These are phyloP conservation scores for Prosopocoilus inquinatus DNA, from an alignment of 2,888 invertebrate genomes.

Conservation along the genomic window DNA sequence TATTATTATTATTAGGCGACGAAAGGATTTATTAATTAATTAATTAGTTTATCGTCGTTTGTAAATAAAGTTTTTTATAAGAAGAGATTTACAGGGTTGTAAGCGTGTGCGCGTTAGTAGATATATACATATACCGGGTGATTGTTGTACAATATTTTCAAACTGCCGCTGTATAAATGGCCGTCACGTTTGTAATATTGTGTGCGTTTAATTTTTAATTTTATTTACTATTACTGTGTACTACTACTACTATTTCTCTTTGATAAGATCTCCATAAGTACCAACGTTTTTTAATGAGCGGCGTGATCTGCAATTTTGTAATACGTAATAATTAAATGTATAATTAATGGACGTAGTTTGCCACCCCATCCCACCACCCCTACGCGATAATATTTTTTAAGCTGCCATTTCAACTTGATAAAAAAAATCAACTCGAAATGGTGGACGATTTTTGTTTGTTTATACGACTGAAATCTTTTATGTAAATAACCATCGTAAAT, in stretches of 20 bases:
- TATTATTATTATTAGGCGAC: too few species aligned
- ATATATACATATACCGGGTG: conserved; percentile 5
- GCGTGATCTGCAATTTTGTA: conserved; percentile 12
- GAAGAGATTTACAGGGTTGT: conserved; percentile 10
- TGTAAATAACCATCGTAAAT: neutral
- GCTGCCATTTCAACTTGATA: too few species aligned
- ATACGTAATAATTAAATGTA: conserved; percentile 7
- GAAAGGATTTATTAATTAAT: neutral
- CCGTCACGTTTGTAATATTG: neutral
- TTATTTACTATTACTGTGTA: conserved; percentile 25
- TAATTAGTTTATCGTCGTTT: neutral
- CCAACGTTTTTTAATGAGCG: conserved; percentile 37
- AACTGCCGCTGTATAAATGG: conserved; percentile 3
- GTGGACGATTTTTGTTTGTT: too few species aligned
- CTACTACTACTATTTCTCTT: conserved; percentile 22
- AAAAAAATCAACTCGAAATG: too few species aligned
- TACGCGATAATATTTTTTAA: too few species aligned
- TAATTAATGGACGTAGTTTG: neutral
- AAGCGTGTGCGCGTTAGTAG: neutral
- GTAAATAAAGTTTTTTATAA: conserved; percentile 11
- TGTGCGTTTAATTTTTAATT: conserved; percentile 3
- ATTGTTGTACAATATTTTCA: conserved; percentile 6
- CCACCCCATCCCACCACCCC: too few species aligned
- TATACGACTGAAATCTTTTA: too few species aligned
- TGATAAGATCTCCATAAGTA: conserved; percentile 46